phyloP scores from a whole-genome alignment of 2,797 vertebrate species.

The Coregonus ussuriensis region DNA sequence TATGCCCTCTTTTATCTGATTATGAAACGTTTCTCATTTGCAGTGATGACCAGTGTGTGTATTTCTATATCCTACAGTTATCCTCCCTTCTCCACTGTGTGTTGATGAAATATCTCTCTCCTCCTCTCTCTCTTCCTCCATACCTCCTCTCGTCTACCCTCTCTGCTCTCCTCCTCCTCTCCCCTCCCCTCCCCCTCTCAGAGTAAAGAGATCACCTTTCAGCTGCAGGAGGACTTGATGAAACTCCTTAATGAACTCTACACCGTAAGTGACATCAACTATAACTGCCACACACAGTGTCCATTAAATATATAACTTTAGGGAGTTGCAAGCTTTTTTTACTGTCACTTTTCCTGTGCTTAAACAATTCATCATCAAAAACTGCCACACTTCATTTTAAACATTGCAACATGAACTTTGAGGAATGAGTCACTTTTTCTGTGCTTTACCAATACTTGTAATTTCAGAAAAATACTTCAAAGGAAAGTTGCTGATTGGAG shows the following conservation, averaged over 20 bases:
- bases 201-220: conserved; percentile 98
- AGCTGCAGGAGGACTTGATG: conserved; percentile 98
- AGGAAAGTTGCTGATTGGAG: background rate
- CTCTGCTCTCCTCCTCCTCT: background rate
- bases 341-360: background rate
- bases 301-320: too few species aligned
- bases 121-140: background rate
- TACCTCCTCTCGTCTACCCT: background rate
- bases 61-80: background rate
- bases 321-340: background rate
- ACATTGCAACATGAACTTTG: too few species aligned
- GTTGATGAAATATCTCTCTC: background rate
- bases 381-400: too few species aligned
- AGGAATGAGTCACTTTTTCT: background rate
- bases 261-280: conserved; percentile 82
- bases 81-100: background rate
- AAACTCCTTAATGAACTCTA: conserved; percentile 98
- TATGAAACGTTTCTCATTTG: background rate
- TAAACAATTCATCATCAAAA: too few species aligned
- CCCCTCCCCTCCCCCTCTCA: conserved; percentile 51
- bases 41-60: background rate
- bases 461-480: background rate
- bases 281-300: background rate
- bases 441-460: background rate
- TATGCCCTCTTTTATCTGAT: conserved; percentile 33